Evolutionary conservation across 2,797 vertebrate genomes (phyloP).

Genomic region (Perodicticus potto): DNA sequence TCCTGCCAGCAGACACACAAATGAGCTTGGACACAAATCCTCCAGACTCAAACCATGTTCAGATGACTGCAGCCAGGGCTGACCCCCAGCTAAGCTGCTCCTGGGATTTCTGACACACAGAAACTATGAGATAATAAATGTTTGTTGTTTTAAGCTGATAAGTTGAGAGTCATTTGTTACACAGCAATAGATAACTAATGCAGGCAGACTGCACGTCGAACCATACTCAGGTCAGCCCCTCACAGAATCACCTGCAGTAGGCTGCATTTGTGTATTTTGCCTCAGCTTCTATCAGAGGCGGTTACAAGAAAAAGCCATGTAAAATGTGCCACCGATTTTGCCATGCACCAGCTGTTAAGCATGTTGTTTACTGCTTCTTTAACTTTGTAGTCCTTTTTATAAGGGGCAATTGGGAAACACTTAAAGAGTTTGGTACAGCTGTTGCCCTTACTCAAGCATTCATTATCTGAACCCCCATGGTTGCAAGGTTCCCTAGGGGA

Average conservation of each 20-base stretch:
- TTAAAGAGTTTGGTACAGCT: background rate
- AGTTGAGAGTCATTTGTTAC: constrained; percentile 64
- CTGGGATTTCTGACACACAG: background rate
- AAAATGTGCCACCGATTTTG: background rate
- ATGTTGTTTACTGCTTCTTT: background rate
- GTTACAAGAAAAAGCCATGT: constrained; percentile 18
- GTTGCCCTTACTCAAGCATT: background rate
- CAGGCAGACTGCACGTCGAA: background rate
- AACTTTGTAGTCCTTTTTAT: background rate
- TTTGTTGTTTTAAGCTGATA: constrained; percentile 32
- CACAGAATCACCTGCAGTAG: background rate
- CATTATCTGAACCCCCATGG: background rate
- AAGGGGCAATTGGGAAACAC: constrained; percentile 13
- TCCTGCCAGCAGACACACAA: background rate
- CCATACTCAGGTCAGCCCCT: background rate
- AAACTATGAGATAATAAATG: constrained; percentile 12
- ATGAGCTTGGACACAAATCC: background rate
- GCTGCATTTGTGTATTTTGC: background rate
- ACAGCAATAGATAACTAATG: background rate
- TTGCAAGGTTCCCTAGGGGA: background rate
- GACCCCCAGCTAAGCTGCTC: background rate
- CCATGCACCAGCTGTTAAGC: background rate
- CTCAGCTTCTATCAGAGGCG: background rate
- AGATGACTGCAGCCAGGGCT: background rate
- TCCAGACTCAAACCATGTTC: background rate